Base-by-base conservation (phyloP, 2,113 vertebrate species). In the Oryzias melastigma region DNA sequence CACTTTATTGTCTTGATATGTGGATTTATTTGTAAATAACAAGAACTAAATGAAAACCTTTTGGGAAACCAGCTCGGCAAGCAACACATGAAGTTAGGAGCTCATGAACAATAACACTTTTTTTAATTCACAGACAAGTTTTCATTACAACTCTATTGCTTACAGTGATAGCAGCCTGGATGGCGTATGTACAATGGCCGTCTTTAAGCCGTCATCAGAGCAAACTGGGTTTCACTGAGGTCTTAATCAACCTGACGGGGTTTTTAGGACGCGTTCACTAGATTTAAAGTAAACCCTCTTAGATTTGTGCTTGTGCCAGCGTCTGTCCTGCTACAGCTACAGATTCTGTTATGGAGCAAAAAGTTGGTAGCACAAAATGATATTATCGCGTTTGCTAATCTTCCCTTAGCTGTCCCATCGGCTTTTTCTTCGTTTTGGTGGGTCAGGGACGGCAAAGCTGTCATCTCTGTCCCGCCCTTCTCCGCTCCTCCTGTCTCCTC, bases 351-450 rank as follows among this genome's bases (percentile, higher is more conserved):
- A 62, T 77, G 62, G 68, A 79, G 70, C 78, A 66, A 57, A 42
- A 16, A 42, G 3, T 57, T 64, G 74, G 51, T 50, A 68, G 62
- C 52, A 67, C 19, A 22, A n/a, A 60, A 65, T 1, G 14, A 17
- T 18, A 50, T 58, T n/a, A 5, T 29, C n/a, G n/a, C 35, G 46
- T 42, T 29, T 49, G 29, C 13, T 24, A n/a, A 65, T 71, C 12
- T 35, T n/a, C 17, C 71, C 82, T 92, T 93, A 98, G 93, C 95
- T 98, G 92, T 99, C 96, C 97, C 96, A 99, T 68, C 97, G 90
- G 71, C 96, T 99, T 87, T 95, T 99, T 89, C 98, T 98, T 62
- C 95, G 92, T 62, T 95, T 97, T 16, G 97, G 97, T 17, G 95
- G 95, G 58, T 98, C 97, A 0, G 97, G 96, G 60, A 98, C 92